Evolutionary conservation across 2,797 vertebrate species (phyloP).

Genomic region (Myotis pilosus): DNA sequence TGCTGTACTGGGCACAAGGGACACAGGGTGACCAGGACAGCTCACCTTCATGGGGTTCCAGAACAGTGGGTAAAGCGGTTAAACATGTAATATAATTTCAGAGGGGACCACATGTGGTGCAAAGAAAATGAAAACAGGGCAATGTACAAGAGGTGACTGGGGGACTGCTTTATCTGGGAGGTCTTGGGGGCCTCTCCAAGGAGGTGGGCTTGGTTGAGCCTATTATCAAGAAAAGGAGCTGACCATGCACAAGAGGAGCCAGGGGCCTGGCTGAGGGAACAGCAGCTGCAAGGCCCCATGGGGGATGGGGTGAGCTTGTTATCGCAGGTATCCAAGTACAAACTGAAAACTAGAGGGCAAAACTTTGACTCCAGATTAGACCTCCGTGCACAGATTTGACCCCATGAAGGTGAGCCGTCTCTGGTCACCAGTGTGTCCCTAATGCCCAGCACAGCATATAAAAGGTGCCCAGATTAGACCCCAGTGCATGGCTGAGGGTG

Average conservation of each 20-base stretch:
- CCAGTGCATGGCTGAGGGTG: neutral
- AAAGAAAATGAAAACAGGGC: neutral
- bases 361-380: neutral
- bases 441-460: neutral
- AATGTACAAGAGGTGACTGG: too few relatives aligned
- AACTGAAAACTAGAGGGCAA: neutral
- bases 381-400: neutral
- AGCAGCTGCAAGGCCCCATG: neutral
- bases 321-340: neutral
- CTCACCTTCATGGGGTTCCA: neutral
- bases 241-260: neutral
- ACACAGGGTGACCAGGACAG: neutral
- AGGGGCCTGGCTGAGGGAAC: neutral
- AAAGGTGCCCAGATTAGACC: neutral
- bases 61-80: neutral
- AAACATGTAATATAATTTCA: neutral
- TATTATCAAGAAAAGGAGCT: neutral
- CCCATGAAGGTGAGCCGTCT: neutral
- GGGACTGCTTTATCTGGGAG: neutral
- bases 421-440: neutral
- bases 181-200: neutral
- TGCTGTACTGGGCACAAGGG: neutral
- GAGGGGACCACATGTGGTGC: neutral
- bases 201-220: neutral
- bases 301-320: neutral